Evolutionary conservation across 2,888 invertebrate species (phyloP), one percentile per base, ranked within the genome.

Genomic region (Eristalinus aeneus): DNA sequence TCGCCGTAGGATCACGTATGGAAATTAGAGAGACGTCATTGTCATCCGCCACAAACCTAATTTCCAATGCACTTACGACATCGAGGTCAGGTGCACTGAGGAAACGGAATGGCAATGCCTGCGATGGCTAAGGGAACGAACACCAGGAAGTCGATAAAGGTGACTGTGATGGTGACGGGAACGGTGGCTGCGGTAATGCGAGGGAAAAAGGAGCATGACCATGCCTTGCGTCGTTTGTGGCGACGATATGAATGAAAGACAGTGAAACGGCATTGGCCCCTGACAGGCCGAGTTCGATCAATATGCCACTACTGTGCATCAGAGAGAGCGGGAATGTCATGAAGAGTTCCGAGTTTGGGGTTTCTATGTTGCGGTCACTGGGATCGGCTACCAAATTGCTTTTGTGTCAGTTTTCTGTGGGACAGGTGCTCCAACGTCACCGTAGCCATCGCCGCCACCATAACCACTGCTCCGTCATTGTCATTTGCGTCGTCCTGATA

Each of bases 31-130:
- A 64, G 69, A 76, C 72, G 80, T 85, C 85, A 85, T 73, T 85
- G 85, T 81, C 85, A 80, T 80, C 72, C 68, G 68, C 85, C 80
- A 32, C 80, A 85, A 81, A 81, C 85, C 85, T 80, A 85, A 76
- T 85, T 85, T 85, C 32, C 36, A 73, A 77, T 76, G 80, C 72
- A 85, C 68, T 85, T 85, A 79, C 58, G 68, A 58, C 76, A 74
- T 61, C 27, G 39, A 34, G 31, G 60, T 46, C 46, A 46, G 46
- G 46, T 16, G 46, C 46, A 46, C 16, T 46, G 46, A 46, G 16
- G 46, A 46, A 16, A 39, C 39, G n/a, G n/a, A 39, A 46, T 46
- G 8, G 6, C 46, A 16, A 16, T 16, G 46, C 16, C 16, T n/a
- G 16, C 4, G 31, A 54, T 11, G 54, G 23, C 46, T 1, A 46